Conservation (phyloP, 2,797 vertebrate genomes). For the Vespertilio murinus region DNA sequence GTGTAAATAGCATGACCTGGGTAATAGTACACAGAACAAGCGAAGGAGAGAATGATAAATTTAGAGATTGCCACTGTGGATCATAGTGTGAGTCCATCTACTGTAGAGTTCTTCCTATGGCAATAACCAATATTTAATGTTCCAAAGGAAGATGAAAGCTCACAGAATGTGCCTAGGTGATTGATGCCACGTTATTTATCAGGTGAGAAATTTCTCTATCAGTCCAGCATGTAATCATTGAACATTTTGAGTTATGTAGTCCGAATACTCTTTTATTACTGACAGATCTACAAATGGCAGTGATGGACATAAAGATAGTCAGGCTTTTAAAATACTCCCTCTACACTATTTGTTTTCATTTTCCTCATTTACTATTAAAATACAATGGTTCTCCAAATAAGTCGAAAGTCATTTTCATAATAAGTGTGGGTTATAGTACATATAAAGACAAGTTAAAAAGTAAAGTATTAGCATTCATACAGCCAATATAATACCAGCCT, state of each 20-base stretch:
- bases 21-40: not conserved
- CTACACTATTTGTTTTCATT: not conserved
- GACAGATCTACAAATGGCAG: not conserved
- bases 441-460: not conserved
- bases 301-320: not conserved
- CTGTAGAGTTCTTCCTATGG: not conserved
- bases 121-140: slow-evolving; percentile 35
- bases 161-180: not conserved
- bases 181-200: slow-evolving; percentile 8
- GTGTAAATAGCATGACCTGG: not conserved
- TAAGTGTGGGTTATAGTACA: not conserved
- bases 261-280: not conserved
- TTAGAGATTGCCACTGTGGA: not conserved
- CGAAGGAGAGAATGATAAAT: slow-evolving; percentile 49
- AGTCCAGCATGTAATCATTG: not conserved
- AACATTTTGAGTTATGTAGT: not conserved
- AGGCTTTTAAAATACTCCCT: not conserved
- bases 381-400: not conserved
- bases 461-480: not conserved
- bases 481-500: not conserved
- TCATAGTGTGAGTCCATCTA: slow-evolving; percentile 9
- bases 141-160: slow-evolving; percentile 22
- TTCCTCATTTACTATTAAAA: slow-evolving; percentile 18
- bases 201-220: not conserved
- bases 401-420: not conserved